These are phyloP conservation scores for Cryptoblepharus egeriae DNA, from an alignment of 2,797 vertebrate genomes.

Conservation along the genomic window DNA sequence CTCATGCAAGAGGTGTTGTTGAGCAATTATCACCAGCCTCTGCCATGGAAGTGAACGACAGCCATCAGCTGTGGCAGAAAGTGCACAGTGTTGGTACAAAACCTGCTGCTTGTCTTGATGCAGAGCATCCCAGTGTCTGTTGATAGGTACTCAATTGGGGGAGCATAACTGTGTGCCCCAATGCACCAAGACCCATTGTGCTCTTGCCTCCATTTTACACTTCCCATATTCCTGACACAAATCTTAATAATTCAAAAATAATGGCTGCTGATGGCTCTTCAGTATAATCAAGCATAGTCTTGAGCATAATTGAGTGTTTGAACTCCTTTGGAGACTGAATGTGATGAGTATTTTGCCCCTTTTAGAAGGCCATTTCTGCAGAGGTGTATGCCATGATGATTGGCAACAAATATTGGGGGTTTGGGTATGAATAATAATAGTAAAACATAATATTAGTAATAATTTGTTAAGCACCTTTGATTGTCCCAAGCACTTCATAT, in stretches of 20 bases:
- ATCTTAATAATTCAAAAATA: not conserved
- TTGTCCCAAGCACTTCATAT: too few species aligned
- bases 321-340: not conserved
- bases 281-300: too few species aligned
- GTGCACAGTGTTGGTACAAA: not conserved
- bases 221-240: not conserved
- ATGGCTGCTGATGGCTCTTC: not conserved
- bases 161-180: not conserved
- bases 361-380: not conserved
- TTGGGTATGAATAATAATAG: too few species aligned
- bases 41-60: not conserved
- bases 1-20: too few species aligned
- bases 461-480: too few species aligned
- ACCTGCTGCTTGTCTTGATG: not conserved
- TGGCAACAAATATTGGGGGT: too few species aligned
- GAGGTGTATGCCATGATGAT: not conserved
- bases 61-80: not conserved
- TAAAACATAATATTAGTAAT: too few species aligned
- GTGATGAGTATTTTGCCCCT: not conserved
- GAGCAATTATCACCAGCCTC: not conserved
- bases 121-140: not conserved
- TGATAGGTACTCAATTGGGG: not conserved
- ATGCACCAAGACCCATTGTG: not conserved
- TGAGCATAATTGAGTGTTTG: not conserved
- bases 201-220: not conserved